Conservation (phyloP, 2,888 invertebrate species). For the Drymonia ruficornis region DNA sequence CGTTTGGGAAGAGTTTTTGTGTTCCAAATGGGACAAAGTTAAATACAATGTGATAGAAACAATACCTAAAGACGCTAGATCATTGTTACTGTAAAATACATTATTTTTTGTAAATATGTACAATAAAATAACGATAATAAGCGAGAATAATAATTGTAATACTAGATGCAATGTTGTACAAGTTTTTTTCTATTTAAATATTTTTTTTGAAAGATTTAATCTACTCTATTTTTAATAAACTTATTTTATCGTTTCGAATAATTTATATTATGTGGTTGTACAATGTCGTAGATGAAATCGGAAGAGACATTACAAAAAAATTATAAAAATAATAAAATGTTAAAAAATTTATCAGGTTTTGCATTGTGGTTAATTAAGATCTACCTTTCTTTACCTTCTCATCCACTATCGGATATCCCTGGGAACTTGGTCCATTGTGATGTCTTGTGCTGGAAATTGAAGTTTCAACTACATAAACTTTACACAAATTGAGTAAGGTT, state of each 20-base stretch:
- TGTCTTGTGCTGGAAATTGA: slow-evolving; percentile 62
- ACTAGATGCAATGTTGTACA: slow-evolving; percentile 84
- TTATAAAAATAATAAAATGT: slow-evolving; percentile 80
- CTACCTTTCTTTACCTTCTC: slow-evolving; percentile 54
- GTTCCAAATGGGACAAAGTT: slow-evolving; percentile 34
- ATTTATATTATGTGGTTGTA: slow-evolving; percentile 83
- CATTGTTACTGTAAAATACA: slow-evolving; percentile 83
- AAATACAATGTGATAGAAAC: slow-evolving; percentile 80
- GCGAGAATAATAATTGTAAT: slow-evolving; percentile 74
- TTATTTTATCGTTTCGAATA: slow-evolving; percentile 83
- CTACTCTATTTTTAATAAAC: slow-evolving; percentile 82
- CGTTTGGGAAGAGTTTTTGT: slow-evolving; percentile 28
- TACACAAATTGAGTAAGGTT: slow-evolving; percentile 18
- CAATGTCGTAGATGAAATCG: slow-evolving; percentile 78
- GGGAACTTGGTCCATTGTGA: slow-evolving; percentile 62
- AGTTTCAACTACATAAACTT: slow-evolving; percentile 46
- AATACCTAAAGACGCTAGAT: slow-evolving; percentile 84
- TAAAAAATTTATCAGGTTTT: slow-evolving; percentile 76
- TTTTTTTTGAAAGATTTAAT: slow-evolving; percentile 81
- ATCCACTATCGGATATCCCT: slow-evolving; percentile 63
- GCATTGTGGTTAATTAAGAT: slow-evolving; percentile 60
- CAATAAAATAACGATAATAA: slow-evolving; percentile 76
- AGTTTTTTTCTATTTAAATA: slow-evolving; percentile 80
- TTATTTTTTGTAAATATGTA: slow-evolving; percentile 80
- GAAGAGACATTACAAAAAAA: slow-evolving; percentile 78